phyloP scores from a whole-genome alignment of 2,888 invertebrate species.

The Trissolcus brochymenae region DNA sequence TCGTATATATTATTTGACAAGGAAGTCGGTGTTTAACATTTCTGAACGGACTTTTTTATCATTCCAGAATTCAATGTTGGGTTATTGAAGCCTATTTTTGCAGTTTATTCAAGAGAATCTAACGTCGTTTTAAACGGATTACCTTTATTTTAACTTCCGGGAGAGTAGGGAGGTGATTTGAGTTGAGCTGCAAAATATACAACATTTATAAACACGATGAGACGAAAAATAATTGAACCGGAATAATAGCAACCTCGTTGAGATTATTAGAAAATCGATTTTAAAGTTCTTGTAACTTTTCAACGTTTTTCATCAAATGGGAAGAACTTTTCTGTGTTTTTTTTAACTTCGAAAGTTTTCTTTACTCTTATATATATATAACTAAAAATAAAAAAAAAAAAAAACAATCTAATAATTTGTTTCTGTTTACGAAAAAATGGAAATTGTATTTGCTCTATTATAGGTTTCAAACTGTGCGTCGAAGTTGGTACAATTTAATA shows the following conservation, averaged over 20 bases:
- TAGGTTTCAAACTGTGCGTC: conserved; percentile 3
- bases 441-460: background rate
- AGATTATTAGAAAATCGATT: background rate
- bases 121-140: conserved; percentile 20
- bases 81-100: too few species aligned
- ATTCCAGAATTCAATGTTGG: too few species aligned
- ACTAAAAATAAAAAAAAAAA: too few species aligned
- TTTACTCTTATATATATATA: too few species aligned
- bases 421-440: background rate
- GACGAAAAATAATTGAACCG: conserved; percentile 18
- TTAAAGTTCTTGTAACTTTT: background rate
- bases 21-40: too few species aligned
- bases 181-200: conserved; percentile 37
- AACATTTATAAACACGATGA: conserved; percentile 24
- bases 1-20: too few species aligned
- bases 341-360: background rate
- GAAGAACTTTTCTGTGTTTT: background rate
- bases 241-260: too few species aligned
- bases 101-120: conserved; percentile 27
- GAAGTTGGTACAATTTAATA: conserved; percentile 48
- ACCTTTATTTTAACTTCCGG: conserved; percentile 28
- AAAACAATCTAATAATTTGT: too few species aligned
- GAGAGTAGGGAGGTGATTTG: conserved; percentile 7
- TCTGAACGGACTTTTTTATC: too few species aligned
- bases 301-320: too few species aligned